Base-by-base conservation (phyloP, 2,797 vertebrate genomes). In the Helicolenus hilgendorfi region DNA sequence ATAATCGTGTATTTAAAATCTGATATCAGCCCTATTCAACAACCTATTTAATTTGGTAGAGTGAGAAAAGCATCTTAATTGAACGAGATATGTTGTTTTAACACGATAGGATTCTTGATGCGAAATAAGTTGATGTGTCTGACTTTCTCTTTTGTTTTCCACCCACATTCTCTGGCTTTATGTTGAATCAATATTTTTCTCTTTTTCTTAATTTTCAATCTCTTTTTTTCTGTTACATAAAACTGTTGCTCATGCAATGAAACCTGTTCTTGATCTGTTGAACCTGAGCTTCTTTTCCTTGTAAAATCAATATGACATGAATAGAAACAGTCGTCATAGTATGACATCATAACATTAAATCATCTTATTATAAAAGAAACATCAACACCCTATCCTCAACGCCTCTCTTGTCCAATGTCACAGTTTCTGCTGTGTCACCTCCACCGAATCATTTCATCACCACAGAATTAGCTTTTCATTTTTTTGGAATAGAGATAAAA, bases 351-450 rank as follows among this genome's bases (percentile, higher is more conserved):
- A 33, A 29, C 11, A 35, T 55, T 3, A 72, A 77, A 63, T 24
- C 31, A 60, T 77, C 36, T 82, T 41, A 38, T 35, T 3, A 13
- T 77, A 49, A 63, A 13, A 41, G 14, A 77, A 60, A 70, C 26
- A 49, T 18, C 29, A 64, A 14, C 2, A 29, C 31, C 63, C 15
- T 49, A 7, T 72, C 75, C 13, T 59, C 27, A 26, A 4, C 24
- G 24, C 6, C 24, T 72, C 5, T 33, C 41, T 33, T 5, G 2
- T 87, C 5, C 38, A 55, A 14, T 70, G 41, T 78, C 62, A 81
- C 36, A 71, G 22, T 83, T 83, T 67, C 72, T 75, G 74, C 77
- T 4, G 35, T 55, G 58, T 92, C 77, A 85, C 83, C 69, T 71
- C 26, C 76, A 75, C 35, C 14, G 14, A 76, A 70, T 77, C 29